Evolutionary conservation across 2,888 invertebrate species (phyloP).

Genomic region (Leucoma salicis): DNA sequence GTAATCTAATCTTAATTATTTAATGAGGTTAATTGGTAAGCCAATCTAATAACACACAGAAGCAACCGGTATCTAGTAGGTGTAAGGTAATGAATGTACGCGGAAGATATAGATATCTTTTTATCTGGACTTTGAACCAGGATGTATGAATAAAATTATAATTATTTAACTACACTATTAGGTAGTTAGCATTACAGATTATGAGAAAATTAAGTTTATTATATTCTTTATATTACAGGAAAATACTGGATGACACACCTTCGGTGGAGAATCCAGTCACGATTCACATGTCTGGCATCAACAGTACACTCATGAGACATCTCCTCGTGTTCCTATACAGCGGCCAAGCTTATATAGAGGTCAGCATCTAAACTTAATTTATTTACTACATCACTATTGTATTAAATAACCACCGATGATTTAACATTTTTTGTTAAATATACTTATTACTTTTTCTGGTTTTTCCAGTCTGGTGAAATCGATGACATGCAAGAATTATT

Average conservation of each 20-base stretch:
- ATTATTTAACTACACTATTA: slow-evolving; percentile 7
- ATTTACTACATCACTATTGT: slow-evolving; percentile 16
- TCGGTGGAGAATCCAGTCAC: slow-evolving; percentile 87
- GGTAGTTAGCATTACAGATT: neutral
- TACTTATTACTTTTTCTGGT: too few species aligned
- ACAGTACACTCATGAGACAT: slow-evolving; percentile 89
- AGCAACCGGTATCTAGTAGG: slow-evolving; percentile 30
- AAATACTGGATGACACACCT: slow-evolving; percentile 87
- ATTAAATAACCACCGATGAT: neutral
- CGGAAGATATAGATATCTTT: slow-evolving; percentile 19
- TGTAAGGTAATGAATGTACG: slow-evolving; percentile 17
- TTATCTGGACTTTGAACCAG: slow-evolving; percentile 28
- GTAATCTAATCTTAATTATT: slow-evolving; percentile 39
- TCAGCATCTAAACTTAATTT: slow-evolving; percentile 50
- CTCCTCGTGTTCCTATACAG: slow-evolving; percentile 93
- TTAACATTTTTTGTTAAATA: too few species aligned
- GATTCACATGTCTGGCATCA: slow-evolving; percentile 92
- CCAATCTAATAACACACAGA: slow-evolving; percentile 30
- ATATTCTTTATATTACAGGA: slow-evolving; percentile 63
- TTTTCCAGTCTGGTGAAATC: slow-evolving; percentile 89
- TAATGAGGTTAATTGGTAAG: slow-evolving; percentile 41
- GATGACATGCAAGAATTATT: slow-evolving; percentile 92
- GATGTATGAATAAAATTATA: slow-evolving; percentile 19
- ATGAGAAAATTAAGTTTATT: slow-evolving; percentile 3
- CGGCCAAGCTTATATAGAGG: slow-evolving; percentile 91